A percentile compares a stretch with the other conserved stretches of the same genome.
Evolutionary conservation across 2,113 vertebrate genomes (phyloP).

Genomic region (Camelus dromedarius): DNA sequence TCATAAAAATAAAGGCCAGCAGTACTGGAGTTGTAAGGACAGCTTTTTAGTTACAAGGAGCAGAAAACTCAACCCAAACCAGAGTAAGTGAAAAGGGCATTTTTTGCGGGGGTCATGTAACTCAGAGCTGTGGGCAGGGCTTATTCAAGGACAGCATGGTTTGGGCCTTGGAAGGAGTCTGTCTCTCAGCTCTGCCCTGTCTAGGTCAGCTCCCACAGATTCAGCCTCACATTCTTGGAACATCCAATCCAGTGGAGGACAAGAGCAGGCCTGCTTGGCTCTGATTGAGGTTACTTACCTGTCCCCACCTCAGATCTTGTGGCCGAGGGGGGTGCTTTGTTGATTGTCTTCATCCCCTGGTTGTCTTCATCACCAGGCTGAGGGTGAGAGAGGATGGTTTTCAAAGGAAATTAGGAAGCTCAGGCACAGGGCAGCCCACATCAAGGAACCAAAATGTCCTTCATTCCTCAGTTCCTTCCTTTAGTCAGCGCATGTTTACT

Average conservation of each 20-base stretch:
- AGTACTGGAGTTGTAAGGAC: background rate
- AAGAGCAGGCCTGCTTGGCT: background rate
- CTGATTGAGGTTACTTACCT: background rate
- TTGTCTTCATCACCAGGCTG: background rate
- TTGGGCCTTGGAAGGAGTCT: background rate
- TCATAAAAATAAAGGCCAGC: background rate
- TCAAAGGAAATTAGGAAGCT: background rate
- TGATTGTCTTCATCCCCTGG: background rate
- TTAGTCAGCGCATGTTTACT: background rate
- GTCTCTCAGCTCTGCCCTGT: accelerated
- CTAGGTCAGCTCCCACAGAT: background rate
- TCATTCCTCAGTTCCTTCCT: background rate
- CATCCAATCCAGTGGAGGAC: background rate
- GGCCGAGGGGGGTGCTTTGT: background rate
- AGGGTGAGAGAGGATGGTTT: background rate
- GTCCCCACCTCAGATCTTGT: background rate
- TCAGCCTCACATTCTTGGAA: background rate
- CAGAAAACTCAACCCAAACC: background rate
- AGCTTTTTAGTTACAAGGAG: background rate
- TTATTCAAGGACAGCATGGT: background rate
- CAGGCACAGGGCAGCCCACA: background rate
- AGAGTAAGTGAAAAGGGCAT: background rate
- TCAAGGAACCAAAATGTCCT: background rate
- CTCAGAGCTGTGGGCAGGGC: background rate
- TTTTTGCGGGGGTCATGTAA: background rate